Conservation (phyloP, 2,113 vertebrate species). For the Xiphophorus hellerii region DNA sequence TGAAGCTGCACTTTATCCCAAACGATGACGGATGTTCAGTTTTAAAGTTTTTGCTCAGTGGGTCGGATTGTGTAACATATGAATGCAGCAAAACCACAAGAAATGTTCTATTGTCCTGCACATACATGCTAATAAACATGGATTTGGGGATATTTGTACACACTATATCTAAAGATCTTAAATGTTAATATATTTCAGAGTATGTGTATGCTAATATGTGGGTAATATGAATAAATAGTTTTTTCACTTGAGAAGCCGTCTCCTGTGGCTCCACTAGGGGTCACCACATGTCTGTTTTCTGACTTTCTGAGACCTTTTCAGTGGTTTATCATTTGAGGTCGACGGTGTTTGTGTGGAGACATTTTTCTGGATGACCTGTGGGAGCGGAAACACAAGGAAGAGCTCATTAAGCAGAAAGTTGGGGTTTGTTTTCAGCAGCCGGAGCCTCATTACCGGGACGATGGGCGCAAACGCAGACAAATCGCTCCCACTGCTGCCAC, state of each 20-base stretch:
- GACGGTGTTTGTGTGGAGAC: not conserved
- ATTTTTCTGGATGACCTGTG: too few species aligned
- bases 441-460: slow-evolving; percentile 32
- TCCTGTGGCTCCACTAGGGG: slow-evolving; percentile 57
- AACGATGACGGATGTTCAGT: slow-evolving; percentile 33
- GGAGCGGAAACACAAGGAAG: too few species aligned
- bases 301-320: slow-evolving; percentile 2
- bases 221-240: slow-evolving; percentile 67
- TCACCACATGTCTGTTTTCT: slow-evolving; percentile 41
- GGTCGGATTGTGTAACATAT: slow-evolving; percentile 62
- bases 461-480: slow-evolving; percentile 29
- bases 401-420: not conserved
- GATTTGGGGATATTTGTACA: slow-evolving; percentile 74
- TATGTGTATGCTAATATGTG: slow-evolving; percentile 75
- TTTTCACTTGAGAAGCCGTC: slow-evolving; percentile 47
- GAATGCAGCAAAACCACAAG: slow-evolving; percentile 58
- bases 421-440: not conserved
- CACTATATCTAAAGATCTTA: slow-evolving; percentile 70
- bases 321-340: not conserved
- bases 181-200: slow-evolving; percentile 76
- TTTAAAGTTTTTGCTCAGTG: slow-evolving; percentile 62
- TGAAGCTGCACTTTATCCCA: slow-evolving; percentile 57
- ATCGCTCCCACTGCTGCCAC: slow-evolving; percentile 2
- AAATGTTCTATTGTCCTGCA: slow-evolving; percentile 56
- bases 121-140: slow-evolving; percentile 64